Conservation (phyloP, 1,140 invertebrate genomes). For the Diploscapter pachys region DNA sequence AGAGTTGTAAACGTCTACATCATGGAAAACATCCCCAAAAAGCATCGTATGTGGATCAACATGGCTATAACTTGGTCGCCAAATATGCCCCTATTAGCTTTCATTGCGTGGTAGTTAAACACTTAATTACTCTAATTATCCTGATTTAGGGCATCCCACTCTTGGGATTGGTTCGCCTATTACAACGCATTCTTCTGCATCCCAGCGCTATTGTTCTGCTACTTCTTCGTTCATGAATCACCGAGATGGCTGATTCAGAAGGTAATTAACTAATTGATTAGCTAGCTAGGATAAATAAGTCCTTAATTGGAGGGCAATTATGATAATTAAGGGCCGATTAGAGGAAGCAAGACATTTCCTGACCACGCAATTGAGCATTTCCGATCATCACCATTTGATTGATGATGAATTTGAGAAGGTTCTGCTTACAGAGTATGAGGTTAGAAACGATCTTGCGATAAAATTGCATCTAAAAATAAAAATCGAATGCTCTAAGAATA, state of each 20-base stretch:
- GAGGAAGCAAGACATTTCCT: conserved; percentile 9
- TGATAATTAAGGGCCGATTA: background rate
- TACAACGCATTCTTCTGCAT: conserved; percentile 21
- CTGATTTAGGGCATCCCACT: conserved; percentile 16
- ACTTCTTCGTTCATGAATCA: conserved; percentile 32
- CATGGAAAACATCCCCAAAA: conserved; percentile 40
- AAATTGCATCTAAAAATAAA: too few species aligned
- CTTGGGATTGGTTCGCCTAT: conserved; percentile 17
- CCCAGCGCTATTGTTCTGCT: conserved; percentile 30
- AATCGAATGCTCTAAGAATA: too few species aligned
- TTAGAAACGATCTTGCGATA: background rate
- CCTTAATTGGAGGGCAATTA: background rate
- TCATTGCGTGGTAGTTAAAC: too few species aligned
- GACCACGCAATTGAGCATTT: conserved; percentile 15
- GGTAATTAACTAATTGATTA: conserved; percentile 22
- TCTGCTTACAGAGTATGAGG: conserved; percentile 14
- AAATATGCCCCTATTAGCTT: background rate
- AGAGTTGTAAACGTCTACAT: conserved; percentile 38
- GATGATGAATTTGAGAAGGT: conserved; percentile 25
- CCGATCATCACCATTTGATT: conserved; percentile 16
- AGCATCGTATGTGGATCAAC: conserved; percentile 40
- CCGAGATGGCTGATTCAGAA: conserved; percentile 31
- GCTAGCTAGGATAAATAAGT: background rate
- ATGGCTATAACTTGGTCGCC: conserved; percentile 36
- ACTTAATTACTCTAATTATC: conserved; percentile 23